phyloP scores from a whole-genome alignment of 92 coral and sea anemone genomes.

The Porites divaricata region DNA sequence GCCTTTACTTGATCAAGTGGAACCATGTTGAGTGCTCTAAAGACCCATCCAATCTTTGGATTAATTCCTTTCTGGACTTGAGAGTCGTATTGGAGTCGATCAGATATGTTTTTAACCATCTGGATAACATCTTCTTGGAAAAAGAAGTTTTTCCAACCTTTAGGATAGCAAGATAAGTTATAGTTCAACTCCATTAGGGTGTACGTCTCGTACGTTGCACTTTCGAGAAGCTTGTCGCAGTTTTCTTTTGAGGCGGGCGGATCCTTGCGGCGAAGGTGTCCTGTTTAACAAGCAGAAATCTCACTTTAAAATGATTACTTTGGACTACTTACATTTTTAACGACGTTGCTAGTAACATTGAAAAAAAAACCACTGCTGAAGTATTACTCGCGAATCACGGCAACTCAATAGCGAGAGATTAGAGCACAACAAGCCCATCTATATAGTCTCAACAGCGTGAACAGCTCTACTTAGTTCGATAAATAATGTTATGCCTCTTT shows the following conservation, averaged over 20 bases:
- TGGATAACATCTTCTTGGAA: background rate
- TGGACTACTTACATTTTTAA: too few species aligned
- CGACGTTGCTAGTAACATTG: too few species aligned
- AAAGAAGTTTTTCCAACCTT: conserved; percentile 73
- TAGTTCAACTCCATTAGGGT: conserved; percentile 48
- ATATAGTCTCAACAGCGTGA: too few species aligned
- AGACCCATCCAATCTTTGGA: conserved; percentile 71
- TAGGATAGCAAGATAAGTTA: conserved; percentile 35
- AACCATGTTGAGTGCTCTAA: conserved; percentile 71
- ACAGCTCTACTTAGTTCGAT: too few species aligned
- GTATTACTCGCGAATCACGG: too few species aligned
- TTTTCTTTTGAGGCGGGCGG: background rate
- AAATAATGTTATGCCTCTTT: too few species aligned
- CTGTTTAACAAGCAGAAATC: too few species aligned
- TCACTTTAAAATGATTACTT: too few species aligned
- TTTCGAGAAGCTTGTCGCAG: conserved; percentile 33
- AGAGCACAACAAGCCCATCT: too few species aligned
- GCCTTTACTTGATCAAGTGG: conserved; percentile 53
- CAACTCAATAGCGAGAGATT: too few species aligned
- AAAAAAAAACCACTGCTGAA: too few species aligned
- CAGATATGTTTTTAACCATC: conserved; percentile 54
- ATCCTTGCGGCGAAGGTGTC: too few species aligned
- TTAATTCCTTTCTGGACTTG: conserved; percentile 47
- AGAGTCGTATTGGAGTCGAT: conserved; percentile 48
- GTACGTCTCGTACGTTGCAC: conserved; percentile 34